Percentiles rank a stretch among this genome's conserved stretches.
Evolutionary conservation across 2,888 invertebrate genomes (phyloP).

Genomic region (Phlogophora meticulosa): DNA sequence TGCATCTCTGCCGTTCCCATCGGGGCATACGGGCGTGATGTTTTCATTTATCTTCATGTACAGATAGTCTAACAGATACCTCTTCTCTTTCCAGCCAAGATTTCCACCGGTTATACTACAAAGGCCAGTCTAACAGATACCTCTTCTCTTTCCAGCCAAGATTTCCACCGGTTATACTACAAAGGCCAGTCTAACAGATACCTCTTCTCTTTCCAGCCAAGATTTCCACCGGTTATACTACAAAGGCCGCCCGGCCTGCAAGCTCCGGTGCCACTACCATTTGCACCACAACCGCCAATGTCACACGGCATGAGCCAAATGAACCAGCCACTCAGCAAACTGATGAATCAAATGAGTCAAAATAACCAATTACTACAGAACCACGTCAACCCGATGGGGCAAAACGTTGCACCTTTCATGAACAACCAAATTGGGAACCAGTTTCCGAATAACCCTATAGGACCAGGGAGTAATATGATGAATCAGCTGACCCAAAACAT

Average conservation of each 20-base stretch:
- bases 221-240: constrained; percentile 86
- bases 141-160: constrained; percentile 79
- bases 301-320: constrained; percentile 76
- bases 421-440: constrained; percentile 72
- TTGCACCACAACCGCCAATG: constrained; percentile 82
- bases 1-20: no score
- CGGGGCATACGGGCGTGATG: no score
- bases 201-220: constrained; percentile 76
- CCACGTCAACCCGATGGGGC: constrained; percentile 65
- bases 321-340: constrained; percentile 79
- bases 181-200: constrained; percentile 69
- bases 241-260: constrained; percentile 87
- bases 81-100: constrained; percentile 79
- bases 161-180: constrained; percentile 86
- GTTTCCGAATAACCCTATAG: constrained; percentile 62
- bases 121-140: constrained; percentile 66
- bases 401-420: constrained; percentile 66
- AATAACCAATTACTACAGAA: constrained; percentile 71
- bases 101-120: constrained; percentile 87
- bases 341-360: constrained; percentile 74
- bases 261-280: constrained; percentile 85
- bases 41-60: no score
- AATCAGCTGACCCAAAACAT: constrained; percentile 64
- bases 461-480: constrained; percentile 68
- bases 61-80: not conserved